Conservation (phyloP, 2,113 vertebrate species). For the Chaetodon auriga region DNA sequence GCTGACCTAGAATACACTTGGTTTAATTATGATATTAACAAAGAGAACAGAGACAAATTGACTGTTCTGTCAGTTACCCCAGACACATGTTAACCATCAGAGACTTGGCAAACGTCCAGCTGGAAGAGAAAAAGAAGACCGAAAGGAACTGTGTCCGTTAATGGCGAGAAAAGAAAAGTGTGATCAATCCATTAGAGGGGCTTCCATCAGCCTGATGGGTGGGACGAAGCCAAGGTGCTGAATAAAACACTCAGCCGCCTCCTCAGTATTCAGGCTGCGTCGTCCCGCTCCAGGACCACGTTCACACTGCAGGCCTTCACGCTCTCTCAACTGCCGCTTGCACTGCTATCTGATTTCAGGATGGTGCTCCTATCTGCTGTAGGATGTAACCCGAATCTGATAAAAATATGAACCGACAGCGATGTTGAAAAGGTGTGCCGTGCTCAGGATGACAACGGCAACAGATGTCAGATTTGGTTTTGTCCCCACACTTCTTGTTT, state of each 20-base stretch:
- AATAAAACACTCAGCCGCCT: constrained; percentile 33
- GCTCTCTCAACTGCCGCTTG: constrained; percentile 23
- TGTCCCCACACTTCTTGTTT: not conserved
- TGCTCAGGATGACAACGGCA: constrained; percentile 29
- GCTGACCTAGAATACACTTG: not conserved
- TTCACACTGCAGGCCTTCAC: constrained; percentile 46
- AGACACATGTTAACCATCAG: not conserved
- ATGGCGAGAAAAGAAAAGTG: constrained; percentile 29
- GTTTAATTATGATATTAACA: constrained; percentile 26
- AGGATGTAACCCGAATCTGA: constrained; percentile 32
- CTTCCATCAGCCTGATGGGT: constrained; percentile 38
- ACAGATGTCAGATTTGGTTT: constrained; percentile 22
- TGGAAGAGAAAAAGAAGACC: rapidly evolving
- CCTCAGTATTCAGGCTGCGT: constrained; percentile 43
- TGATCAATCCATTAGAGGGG: constrained; percentile 35
- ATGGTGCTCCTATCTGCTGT: constrained; percentile 14
- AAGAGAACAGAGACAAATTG: not conserved
- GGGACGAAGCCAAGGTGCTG: constrained; percentile 39
- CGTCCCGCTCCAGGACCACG: constrained; percentile 11
- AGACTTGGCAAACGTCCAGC: constrained; percentile 18
- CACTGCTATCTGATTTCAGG: constrained; percentile 24
- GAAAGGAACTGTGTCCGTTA: not conserved
- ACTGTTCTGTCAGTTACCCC: constrained; percentile 8
- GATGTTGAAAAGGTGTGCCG: not conserved
- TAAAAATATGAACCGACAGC: constrained; percentile 32